Percentiles rank a stretch among this genome's conserved stretches.
Conservation (phyloP, 2,888 invertebrate species). For the Cerastoderma edule region DNA sequence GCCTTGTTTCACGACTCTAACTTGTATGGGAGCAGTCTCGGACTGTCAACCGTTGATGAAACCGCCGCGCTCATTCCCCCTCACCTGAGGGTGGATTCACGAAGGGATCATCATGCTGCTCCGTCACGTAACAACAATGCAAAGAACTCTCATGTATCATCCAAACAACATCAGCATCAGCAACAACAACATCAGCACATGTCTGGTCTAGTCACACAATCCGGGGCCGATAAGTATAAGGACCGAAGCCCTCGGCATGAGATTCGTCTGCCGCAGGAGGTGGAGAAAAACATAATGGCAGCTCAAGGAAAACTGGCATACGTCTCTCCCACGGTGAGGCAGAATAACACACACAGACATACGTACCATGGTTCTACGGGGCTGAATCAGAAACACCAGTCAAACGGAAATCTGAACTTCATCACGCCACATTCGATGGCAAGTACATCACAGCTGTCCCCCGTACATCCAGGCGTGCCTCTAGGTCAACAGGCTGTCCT, state of each 20-base stretch:
- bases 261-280: constrained; percentile 69
- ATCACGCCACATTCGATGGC: constrained; percentile 62
- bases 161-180: constrained; percentile 59
- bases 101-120: constrained; percentile 64
- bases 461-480: constrained; percentile 71
- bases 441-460: constrained; percentile 74
- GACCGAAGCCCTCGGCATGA: constrained; percentile 69
- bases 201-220: constrained; percentile 31
- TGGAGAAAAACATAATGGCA: constrained; percentile 74
- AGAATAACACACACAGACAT: constrained; percentile 61
- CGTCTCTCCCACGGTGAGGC: constrained; percentile 78
- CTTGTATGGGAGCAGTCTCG: constrained; percentile 42
- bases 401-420: constrained; percentile 67
- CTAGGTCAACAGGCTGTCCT: constrained; percentile 76
- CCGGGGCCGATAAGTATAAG: constrained; percentile 55
- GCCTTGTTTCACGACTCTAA: constrained; percentile 55
- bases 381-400: constrained; percentile 61
- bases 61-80: constrained; percentile 64
- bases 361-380: constrained; percentile 62
- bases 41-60: constrained; percentile 41
- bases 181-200: constrained; percentile 61
- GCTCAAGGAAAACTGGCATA: constrained; percentile 79
- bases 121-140: constrained; percentile 44
- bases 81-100: constrained; percentile 49
- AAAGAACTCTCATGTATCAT: constrained; percentile 63